Conservation (phyloP, 2,888 invertebrate species). For the Drosophila atripex region DNA sequence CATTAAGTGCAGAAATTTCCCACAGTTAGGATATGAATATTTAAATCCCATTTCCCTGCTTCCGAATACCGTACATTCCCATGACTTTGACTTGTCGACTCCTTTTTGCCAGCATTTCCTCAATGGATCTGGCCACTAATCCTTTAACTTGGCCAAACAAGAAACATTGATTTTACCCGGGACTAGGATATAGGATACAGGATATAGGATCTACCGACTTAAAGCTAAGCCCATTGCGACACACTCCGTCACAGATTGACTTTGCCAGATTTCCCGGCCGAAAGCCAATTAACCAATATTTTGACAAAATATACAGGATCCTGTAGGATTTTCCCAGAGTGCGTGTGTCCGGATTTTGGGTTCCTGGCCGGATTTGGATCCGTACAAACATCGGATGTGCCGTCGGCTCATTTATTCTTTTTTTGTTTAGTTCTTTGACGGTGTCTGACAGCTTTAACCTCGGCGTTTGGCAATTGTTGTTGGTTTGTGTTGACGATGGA, state of each 20-base stretch:
- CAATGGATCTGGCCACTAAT: conserved; percentile 31
- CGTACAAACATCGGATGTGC: conserved; percentile 30
- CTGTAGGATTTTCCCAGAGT: conserved; percentile 21
- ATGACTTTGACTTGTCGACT: conserved; percentile 46
- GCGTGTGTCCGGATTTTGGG: conserved; percentile 29
- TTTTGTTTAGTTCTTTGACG: background rate
- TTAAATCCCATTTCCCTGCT: conserved; percentile 37
- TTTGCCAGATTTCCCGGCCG: conserved; percentile 14
- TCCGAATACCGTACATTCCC: conserved; percentile 27
- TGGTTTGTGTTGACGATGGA: conserved; percentile 62
- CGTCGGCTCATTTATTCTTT: background rate
- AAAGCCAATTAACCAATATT: conserved; percentile 73
- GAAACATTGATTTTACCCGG: conserved; percentile 35
- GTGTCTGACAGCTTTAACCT: conserved; percentile 61
- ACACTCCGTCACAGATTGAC: conserved; percentile 46
- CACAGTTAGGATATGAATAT: background rate
- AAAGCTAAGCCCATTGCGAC: conserved; percentile 36
- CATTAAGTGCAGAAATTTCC: conserved; percentile 2
- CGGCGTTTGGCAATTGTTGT: conserved; percentile 60
- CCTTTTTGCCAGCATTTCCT: conserved; percentile 21
- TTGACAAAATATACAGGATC: conserved; percentile 56
- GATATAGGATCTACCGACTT: background rate
- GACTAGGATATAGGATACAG: background rate
- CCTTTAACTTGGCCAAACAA: conserved; percentile 33
- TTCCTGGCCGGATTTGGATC: conserved; percentile 7